Base-by-base conservation (phyloP, 2,797 vertebrate species). In the Otus scops region DNA sequence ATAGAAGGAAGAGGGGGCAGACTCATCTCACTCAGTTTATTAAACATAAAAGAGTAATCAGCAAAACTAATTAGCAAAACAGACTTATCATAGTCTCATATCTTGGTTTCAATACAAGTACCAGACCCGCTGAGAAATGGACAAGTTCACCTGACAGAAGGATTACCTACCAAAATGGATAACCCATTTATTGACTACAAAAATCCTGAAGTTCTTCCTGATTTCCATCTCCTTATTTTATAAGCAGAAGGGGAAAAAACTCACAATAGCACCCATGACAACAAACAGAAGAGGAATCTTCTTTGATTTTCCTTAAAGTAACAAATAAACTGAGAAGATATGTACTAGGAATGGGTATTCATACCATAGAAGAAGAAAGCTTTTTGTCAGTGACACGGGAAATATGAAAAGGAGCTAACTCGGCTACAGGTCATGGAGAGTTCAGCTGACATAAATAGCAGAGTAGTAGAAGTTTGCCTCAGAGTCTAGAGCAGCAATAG, bases 381-480 rank as follows among this genome's bases (percentile, higher is more conserved):
- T 84, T 91, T 91, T 71, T 74, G 38, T 85, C 82, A 84, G 73
- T 63, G 81, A 60, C 59, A 50, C 0, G 0, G 53, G 69, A 84
- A 90, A 80, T 84, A 71, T 13, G 57, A 56, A 89, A 90, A 94
- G 74, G 51, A 95, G 41, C 67, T 94, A 95, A 90, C 59, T 65
- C 61, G 70, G 67, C 65, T 71, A 22, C 83, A 69, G 74, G 88
- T 94, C 93, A 82, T 10, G 30, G 39, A 63, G 71, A 94, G 94
- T 95, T 96, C 93, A 94, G 50, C 80, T 89, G 83, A 54, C 80
- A 78, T 17, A 77, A 96, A 91, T 10, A 78, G 79, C 53, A 68
- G 77, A 59, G 38, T 43, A 63, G 80, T 9, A 34, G 57, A 93
- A 93, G 67, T 94, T 95, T 88, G 48, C 88, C 47, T 85, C 10